Evolutionary conservation across 2,888 invertebrate species (phyloP).

Genomic region (Eurytoma adleriae): DNA sequence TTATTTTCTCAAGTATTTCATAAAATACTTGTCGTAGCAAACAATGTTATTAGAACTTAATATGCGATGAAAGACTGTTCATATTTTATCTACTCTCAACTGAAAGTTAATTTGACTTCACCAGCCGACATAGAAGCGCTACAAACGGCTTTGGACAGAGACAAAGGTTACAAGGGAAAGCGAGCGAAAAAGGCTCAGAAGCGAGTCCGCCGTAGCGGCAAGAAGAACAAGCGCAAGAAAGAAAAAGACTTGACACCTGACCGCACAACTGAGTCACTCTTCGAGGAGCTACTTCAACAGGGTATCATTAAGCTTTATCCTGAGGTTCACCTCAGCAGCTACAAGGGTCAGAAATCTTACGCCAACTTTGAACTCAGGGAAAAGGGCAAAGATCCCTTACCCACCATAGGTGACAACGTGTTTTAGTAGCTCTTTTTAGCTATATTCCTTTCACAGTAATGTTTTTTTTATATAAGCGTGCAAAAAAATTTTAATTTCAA

Average conservation of each 20-base stretch:
- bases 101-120: not conserved
- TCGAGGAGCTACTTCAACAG: conserved; percentile 93
- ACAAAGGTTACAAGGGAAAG: conserved; percentile 85
- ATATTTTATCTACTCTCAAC: not conserved
- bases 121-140: conserved; percentile 79
- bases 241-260: conserved; percentile 97
- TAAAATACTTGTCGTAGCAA: too few species aligned
- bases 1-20: too few species aligned
- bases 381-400: conserved; percentile 79
- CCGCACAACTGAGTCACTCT: conserved; percentile 91
- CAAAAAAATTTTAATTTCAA: too few species aligned
- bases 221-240: conserved; percentile 94
- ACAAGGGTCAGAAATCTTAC: conserved; percentile 88
- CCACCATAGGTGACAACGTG: conserved; percentile 70
- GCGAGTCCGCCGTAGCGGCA: conserved; percentile 86
- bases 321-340: conserved; percentile 82
- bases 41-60: too few species aligned
- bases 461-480: too few species aligned
- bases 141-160: conserved; percentile 85
- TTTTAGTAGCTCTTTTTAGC: too few species aligned
- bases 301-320: conserved; percentile 92
- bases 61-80: too few species aligned
- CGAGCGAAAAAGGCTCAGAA: conserved; percentile 88
- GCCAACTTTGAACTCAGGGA: conserved; percentile 79
- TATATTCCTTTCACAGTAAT: not conserved